Percentiles rank a stretch among this genome's conserved stretches.
phyloP scores from a whole-genome alignment of 2,113 vertebrate genomes.

The Misgurnus mizolepis region DNA sequence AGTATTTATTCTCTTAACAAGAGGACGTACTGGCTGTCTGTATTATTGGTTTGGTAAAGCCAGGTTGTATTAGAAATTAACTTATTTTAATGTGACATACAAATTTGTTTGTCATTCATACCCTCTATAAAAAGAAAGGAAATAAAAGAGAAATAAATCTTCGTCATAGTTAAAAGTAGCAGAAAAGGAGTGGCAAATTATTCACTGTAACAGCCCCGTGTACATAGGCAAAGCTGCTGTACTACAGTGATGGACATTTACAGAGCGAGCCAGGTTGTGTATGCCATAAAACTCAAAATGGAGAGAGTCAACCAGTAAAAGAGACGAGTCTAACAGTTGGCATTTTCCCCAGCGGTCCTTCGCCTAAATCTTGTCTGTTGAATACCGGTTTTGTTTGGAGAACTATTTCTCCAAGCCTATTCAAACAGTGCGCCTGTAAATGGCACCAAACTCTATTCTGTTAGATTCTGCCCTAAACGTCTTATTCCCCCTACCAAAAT shows the following conservation, averaged over 20 bases:
- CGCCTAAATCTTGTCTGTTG: constrained; percentile 57
- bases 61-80: no score
- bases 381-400: constrained; percentile 61
- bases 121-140: no score
- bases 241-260: constrained; percentile 52
- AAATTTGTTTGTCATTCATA: no score
- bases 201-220: neutral
- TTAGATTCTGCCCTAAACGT: constrained; percentile 46
- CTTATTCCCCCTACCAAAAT: constrained; percentile 34
- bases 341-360: constrained; percentile 47
- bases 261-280: constrained; percentile 49
- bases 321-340: constrained; percentile 45
- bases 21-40: neutral
- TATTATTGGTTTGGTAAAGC: neutral
- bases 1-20: constrained; percentile 36
- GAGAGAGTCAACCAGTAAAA: constrained; percentile 52
- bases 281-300: constrained; percentile 55
- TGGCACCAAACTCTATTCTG: constrained; percentile 44
- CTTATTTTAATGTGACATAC: no score
- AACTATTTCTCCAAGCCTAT: constrained; percentile 57
- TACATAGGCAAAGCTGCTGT: neutral
- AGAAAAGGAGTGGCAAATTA: neutral
- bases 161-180: no score
- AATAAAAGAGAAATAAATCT: no score
- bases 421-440: constrained; percentile 64